These are phyloP conservation scores for Nansenia antarctica DNA, from an alignment of 2,113 vertebrate species.

Conservation along the genomic window DNA sequence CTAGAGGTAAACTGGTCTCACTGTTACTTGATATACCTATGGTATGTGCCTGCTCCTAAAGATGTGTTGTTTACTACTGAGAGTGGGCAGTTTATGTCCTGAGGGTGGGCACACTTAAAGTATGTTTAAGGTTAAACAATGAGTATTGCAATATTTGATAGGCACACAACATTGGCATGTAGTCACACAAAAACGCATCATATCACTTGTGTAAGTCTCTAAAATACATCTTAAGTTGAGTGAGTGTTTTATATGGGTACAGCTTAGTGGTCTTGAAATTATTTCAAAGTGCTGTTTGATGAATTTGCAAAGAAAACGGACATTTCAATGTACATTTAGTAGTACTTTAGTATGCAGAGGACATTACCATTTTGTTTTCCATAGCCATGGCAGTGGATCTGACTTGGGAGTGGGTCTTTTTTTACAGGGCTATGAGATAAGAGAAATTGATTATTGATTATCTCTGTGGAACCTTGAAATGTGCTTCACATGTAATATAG, in stretches of 20 bases:
- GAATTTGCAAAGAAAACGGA: background rate
- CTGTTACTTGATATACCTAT: too few relatives aligned
- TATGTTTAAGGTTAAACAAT: too few relatives aligned
- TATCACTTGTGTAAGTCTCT: too few relatives aligned
- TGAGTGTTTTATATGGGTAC: background rate
- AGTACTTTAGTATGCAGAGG: background rate
- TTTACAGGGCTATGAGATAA: background rate
- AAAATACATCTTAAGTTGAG: background rate
- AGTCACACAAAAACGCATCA: too few relatives aligned
- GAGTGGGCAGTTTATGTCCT: too few relatives aligned
- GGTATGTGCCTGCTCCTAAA: too few relatives aligned
- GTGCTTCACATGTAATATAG: slow-evolving; percentile 2
- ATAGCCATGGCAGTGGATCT: background rate
- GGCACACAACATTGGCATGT: too few relatives aligned
- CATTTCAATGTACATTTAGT: background rate
- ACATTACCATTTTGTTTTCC: background rate
- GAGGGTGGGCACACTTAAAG: too few relatives aligned
- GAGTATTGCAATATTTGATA: too few relatives aligned
- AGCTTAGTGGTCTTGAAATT: background rate
- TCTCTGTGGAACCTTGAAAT: slow-evolving; percentile 12
- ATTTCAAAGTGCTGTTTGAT: background rate
- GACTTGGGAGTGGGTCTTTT: background rate
- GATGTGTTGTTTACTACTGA: too few relatives aligned
- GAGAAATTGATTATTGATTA: slow-evolving; percentile 11
- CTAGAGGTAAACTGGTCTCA: too few relatives aligned